These are phyloP conservation scores for Eufriesea mexicana DNA, from an alignment of 1,140 invertebrate genomes.

Conservation along the genomic window DNA sequence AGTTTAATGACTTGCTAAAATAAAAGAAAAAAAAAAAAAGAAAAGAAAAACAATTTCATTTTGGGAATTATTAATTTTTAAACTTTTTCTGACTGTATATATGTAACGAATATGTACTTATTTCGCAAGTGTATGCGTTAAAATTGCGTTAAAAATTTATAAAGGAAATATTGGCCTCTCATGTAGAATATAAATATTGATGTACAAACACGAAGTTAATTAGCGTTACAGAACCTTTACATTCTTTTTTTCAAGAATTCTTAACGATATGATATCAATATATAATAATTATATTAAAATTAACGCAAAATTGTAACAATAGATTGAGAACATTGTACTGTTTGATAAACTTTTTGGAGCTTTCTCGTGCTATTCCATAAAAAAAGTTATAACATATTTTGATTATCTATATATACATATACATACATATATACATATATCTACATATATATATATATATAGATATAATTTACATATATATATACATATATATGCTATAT, in stretches of 20 bases:
- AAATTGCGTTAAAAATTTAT: not conserved
- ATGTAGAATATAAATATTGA: slow-evolving; percentile 55
- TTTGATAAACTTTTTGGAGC: slow-evolving; percentile 32
- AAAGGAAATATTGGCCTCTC: not conserved
- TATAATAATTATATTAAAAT: slow-evolving; percentile 56
- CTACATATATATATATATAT: slow-evolving; percentile 10
- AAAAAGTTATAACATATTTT: slow-evolving; percentile 55
- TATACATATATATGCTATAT: slow-evolving; percentile 29
- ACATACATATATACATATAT: not conserved
- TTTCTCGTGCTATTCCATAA: slow-evolving; percentile 23
- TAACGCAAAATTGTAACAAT: slow-evolving; percentile 59
- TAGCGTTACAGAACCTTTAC: slow-evolving; percentile 40
- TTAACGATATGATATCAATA: slow-evolving; percentile 41
- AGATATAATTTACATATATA: not conserved
- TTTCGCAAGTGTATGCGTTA: not conserved
- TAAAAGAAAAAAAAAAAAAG: not conserved
- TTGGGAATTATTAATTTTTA: not conserved
- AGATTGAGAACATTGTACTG: slow-evolving; percentile 57
- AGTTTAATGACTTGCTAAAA: no score
- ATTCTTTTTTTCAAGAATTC: slow-evolving; percentile 1
- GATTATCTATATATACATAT: slow-evolving; percentile 47
- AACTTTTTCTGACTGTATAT: no score
- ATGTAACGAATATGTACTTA: not conserved
- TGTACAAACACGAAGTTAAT: slow-evolving; percentile 41
- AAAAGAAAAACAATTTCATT: not conserved